phyloP scores from a whole-genome alignment of 2,797 vertebrate genomes.

The Pelodytes ibericus region DNA sequence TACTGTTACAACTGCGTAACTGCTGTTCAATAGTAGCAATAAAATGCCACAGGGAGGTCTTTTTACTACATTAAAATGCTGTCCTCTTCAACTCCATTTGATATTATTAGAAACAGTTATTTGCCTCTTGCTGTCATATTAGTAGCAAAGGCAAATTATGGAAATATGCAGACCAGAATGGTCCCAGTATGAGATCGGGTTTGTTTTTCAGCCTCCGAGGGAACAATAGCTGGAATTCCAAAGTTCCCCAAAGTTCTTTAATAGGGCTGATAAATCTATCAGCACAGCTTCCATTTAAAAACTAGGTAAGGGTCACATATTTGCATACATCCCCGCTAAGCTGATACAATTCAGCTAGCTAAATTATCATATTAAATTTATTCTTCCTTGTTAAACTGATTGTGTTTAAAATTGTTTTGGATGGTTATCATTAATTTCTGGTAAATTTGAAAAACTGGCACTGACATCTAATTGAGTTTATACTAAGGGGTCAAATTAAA shows the following conservation, averaged over 20 bases:
- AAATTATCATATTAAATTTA: constrained; percentile 99
- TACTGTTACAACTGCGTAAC: constrained; percentile 93
- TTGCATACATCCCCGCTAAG: constrained; percentile 97
- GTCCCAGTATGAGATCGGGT: constrained; percentile 93
- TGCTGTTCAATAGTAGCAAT: constrained; percentile 92
- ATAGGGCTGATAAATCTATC: constrained; percentile 90
- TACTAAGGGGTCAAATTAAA: constrained; percentile 93
- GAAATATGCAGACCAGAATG: constrained; percentile 91
- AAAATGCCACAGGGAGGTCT: constrained; percentile 92
- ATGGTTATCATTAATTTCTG: constrained; percentile 99
- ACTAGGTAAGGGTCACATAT: constrained; percentile 97
- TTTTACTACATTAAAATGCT: constrained; percentile 89
- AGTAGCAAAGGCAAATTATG: constrained; percentile 93
- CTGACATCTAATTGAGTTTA: constrained; percentile 90
- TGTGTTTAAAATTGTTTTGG: constrained; percentile 99
- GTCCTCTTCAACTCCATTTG: constrained; percentile 93
- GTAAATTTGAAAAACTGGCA: constrained; percentile 93
- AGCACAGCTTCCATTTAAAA: constrained; percentile 92
- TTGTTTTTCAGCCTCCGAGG: constrained; percentile 91
- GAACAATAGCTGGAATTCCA: constrained; percentile 90
- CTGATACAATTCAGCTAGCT: constrained; percentile 89
- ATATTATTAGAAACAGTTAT: constrained; percentile 98
- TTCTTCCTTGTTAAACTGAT: constrained; percentile 99
- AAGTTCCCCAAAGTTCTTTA: constrained; percentile 98
- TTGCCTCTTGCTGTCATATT: constrained; percentile 97